Conservation (phyloP, 1,140 invertebrate species). For the Orius insidiosus region DNA sequence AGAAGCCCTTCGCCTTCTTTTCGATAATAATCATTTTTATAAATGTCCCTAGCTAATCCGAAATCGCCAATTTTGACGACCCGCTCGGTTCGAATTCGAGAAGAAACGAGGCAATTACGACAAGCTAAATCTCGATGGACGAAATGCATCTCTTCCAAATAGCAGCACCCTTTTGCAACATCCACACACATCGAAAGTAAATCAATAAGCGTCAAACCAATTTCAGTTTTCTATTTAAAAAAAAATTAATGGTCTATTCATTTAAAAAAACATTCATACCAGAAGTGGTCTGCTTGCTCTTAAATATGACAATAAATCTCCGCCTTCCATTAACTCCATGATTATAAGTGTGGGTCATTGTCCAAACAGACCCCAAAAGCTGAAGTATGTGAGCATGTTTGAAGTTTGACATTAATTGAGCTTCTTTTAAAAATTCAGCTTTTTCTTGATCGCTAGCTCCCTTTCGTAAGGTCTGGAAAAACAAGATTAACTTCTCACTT, state of each 20-base stretch:
- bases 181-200: constrained; percentile 84
- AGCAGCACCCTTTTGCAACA: constrained; percentile 80
- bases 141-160: constrained; percentile 87
- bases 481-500: no score
- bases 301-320: constrained; percentile 82
- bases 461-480: constrained; percentile 63
- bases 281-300: constrained; percentile 47
- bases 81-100: constrained; percentile 41
- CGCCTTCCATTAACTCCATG: constrained; percentile 93
- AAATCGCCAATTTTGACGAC: constrained; percentile 97
- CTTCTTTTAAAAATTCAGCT: constrained; percentile 89
- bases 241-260: neutral
- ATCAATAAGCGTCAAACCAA: constrained; percentile 31
- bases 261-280: constrained; percentile 30
- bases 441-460: constrained; percentile 81
- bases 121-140: constrained; percentile 92
- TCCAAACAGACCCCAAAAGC: constrained; percentile 88
- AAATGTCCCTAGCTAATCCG: constrained; percentile 83
- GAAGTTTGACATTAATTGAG: constrained; percentile 92
- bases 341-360: constrained; percentile 76
- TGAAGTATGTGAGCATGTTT: constrained; percentile 88
- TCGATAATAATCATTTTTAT: constrained; percentile 93
- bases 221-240: constrained; percentile 1
- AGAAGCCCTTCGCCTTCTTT: constrained; percentile 65
- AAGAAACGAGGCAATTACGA: constrained; percentile 79